These are phyloP conservation scores for Punctoribates punctum DNA, from an alignment of 2,888 invertebrate genomes.

Conservation along the genomic window DNA sequence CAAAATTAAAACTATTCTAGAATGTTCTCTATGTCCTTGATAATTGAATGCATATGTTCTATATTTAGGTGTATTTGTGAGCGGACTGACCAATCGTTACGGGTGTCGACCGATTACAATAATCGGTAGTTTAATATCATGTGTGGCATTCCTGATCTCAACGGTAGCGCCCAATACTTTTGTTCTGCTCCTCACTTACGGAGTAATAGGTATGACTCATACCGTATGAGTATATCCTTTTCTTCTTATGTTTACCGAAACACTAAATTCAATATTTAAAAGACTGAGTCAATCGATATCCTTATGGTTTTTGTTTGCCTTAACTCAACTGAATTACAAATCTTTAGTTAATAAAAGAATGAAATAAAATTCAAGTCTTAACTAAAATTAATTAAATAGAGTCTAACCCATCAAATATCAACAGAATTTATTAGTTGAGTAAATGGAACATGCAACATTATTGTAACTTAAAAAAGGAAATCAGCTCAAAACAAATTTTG, in stretches of 20 bases:
- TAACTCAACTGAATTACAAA: background rate
- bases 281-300: too few species aligned
- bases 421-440: too few species aligned
- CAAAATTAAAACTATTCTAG: too few species aligned
- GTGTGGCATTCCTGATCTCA: conserved; percentile 68
- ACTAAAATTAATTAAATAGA: too few species aligned
- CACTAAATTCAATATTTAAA: too few species aligned
- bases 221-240: background rate
- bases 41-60: too few species aligned
- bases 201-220: conserved; percentile 52
- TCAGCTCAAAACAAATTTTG: too few species aligned
- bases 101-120: conserved; percentile 93
- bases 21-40: too few species aligned
- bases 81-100: conserved; percentile 90
- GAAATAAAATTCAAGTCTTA: too few species aligned
- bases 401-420: too few species aligned
- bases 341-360: background rate
- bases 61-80: conserved; percentile 62
- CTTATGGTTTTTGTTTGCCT: background rate
- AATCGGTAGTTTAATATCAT: conserved; percentile 79
- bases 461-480: too few species aligned
- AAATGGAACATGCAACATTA: too few species aligned
- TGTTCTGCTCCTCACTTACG: conserved; percentile 56
- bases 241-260: background rate
- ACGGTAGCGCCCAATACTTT: conserved; percentile 55